Evolutionary conservation across 2,888 invertebrate species (phyloP), one percentile per base, ranked within the genome.

Genomic region (Melieria omissa): DNA sequence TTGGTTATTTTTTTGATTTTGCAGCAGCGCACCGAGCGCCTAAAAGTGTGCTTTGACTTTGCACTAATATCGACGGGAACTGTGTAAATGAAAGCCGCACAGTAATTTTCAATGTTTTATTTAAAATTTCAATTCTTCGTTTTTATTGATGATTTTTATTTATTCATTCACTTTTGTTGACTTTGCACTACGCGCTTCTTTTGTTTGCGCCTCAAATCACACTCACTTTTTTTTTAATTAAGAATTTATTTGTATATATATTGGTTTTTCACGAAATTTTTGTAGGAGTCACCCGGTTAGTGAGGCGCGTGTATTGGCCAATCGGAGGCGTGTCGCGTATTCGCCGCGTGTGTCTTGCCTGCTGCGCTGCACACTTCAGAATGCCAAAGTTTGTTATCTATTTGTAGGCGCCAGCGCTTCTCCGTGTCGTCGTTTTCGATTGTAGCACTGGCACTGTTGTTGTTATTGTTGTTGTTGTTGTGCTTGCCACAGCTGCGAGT

Each of bases 311-410:
- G 29, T 29, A 29, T 29, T 29, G 29, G 29, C 29, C 29, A 29
- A 29, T 29, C 3, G 29, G 29, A 3, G 29, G 29, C 29, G 29
- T 29, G 29, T 29, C 29, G 29, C 29, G 29, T 29, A 61, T 44
- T 14, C 73, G 73, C 66, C 75, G 62, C 66, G 62, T 68, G 58
- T 72, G 69, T 70, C 44, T 70, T 66, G 65, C 71, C 77, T 76
- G 80, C 78, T 79, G 78, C 60, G 73, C 47, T 69, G 63, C 60
- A 46, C 44, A 46, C 79, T 77, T 66, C 70, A 62, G 73, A 74
- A 73, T 75, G 72, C 70, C 65, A 64, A 71, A 74, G 72, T 74
- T 61, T 77, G 64, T 74, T 71, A 65, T 74, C 76, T 74, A 70
- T 58, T 68, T 63, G 42, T 75, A 72, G 78, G 78, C 77, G 73